phyloP scores from a whole-genome alignment of 2,888 invertebrate genomes.

The Chymomyza fuscimana region DNA sequence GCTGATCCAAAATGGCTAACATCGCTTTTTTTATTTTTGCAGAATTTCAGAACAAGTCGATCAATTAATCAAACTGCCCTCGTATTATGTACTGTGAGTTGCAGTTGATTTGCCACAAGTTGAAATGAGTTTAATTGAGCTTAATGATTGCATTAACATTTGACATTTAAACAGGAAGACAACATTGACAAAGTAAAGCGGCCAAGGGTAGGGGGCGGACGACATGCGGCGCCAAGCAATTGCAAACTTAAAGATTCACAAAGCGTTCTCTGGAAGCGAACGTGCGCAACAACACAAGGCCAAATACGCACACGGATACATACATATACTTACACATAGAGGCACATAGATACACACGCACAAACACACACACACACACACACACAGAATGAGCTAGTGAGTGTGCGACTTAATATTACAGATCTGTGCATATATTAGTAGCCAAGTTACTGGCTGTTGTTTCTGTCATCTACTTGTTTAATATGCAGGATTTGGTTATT shows the following conservation, averaged over 20 bases:
- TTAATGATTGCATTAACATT: not conserved
- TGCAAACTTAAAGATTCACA: not conserved
- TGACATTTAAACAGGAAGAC: not conserved
- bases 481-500: slow-evolving; percentile 71
- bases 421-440: not conserved
- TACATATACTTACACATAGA: not conserved
- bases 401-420: not conserved
- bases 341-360: slow-evolving; percentile 5
- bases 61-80: no score
- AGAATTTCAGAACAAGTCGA: no score
- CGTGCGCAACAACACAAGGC: not conserved
- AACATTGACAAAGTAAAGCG: not conserved
- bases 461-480: slow-evolving; percentile 49
- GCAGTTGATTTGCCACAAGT: not conserved
- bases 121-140: not conserved
- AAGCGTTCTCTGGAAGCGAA: not conserved
- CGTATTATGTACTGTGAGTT: not conserved
- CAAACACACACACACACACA: not conserved
- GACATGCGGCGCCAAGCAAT: not conserved
- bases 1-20: no score
- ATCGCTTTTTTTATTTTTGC: no score
- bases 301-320: not conserved
- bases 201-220: not conserved
- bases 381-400: not conserved
- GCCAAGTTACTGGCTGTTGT: slow-evolving; percentile 23